These are phyloP conservation scores for Macrocentrus cingulum DNA, from an alignment of 1,140 invertebrate species.

Conservation along the genomic window DNA sequence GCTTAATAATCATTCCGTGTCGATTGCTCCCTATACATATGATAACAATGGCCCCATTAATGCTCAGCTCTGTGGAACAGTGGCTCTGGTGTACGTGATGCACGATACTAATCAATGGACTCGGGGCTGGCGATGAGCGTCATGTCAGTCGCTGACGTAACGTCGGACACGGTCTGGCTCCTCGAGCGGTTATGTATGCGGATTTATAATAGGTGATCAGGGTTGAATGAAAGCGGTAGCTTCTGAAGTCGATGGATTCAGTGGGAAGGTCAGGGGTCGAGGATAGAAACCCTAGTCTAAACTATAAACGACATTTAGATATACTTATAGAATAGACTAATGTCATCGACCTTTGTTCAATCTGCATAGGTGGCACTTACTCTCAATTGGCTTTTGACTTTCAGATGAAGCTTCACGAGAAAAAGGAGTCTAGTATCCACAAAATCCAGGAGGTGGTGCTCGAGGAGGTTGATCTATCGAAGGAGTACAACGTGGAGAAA, in stretches of 20 bases:
- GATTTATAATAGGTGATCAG: neutral
- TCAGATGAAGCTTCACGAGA: slow-evolving; percentile 57
- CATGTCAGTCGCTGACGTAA: neutral
- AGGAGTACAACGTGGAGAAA: slow-evolving; percentile 68
- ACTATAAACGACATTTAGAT: neutral
- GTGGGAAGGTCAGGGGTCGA: slow-evolving; percentile 7
- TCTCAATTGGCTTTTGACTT: slow-evolving; percentile 30
- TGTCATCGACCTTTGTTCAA: neutral
- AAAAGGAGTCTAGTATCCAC: slow-evolving; percentile 56
- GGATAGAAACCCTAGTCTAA: neutral
- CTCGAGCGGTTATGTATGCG: neutral
- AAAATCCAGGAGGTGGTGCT: slow-evolving; percentile 62
- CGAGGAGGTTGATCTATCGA: slow-evolving; percentile 61
- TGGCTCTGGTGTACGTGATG: too few species aligned
- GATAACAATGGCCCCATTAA: too few species aligned
- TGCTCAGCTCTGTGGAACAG: too few species aligned
- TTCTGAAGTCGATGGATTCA: neutral
- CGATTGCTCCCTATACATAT: too few species aligned
- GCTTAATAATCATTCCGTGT: too few species aligned
- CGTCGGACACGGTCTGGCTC: neutral
- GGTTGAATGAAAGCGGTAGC: neutral
- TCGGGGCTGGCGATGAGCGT: neutral
- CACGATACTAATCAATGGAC: too few species aligned
- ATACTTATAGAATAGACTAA: too few species aligned
- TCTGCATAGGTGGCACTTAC: neutral